Base-by-base conservation (phyloP, 2,888 invertebrate species). In the Beris morrisii region DNA sequence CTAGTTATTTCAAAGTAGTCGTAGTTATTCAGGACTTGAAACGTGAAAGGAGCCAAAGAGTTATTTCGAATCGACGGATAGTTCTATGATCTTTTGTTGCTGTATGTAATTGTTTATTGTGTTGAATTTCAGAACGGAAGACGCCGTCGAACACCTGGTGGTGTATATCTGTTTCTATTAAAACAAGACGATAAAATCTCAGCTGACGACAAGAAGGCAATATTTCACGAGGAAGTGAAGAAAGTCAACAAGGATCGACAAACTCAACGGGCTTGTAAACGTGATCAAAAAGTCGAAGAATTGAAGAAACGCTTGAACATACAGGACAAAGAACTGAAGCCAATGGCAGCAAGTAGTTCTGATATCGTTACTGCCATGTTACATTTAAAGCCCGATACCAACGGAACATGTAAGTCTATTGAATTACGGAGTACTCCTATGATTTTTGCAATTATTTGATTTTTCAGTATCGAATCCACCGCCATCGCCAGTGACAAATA, bases 91-190 rank as follows among this genome's bases (percentile, higher is more conserved):
- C 22, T 22, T 22, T 22, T 22, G 22, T 22, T 22, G 22, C 22
- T 3, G 22, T 22, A 3, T 3, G 22, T 22, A 3, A 22, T 22
- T 22, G 22, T 22, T 22, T 22, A 22, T 22, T 22, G 22, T 22
- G 1, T 22, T 22, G 1, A 22, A 22, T 50, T n/a, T 7, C 57
- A 79, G 79, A 92, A 92, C 80, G 89, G 90, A 55, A 85, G 85
- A 6, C 85, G 95, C 64, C 86, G 94, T 63, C 85, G 95, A 70
- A 95, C 94, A 5, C 88, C 94, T 0, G 95, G 95, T 11, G 95
- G 95, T 28, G 87, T 95, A 53, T 95, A 88, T 79, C 83, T 95
- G 52, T 91, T 88, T 77, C 82, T 94, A n/a, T 81, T 94, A 28
- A 91, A 92, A 77, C 85, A 87, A 69, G 87, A 91, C 71, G 83